Conservation (phyloP, 2,113 vertebrate genomes). For the Anas platyrhynchos region DNA sequence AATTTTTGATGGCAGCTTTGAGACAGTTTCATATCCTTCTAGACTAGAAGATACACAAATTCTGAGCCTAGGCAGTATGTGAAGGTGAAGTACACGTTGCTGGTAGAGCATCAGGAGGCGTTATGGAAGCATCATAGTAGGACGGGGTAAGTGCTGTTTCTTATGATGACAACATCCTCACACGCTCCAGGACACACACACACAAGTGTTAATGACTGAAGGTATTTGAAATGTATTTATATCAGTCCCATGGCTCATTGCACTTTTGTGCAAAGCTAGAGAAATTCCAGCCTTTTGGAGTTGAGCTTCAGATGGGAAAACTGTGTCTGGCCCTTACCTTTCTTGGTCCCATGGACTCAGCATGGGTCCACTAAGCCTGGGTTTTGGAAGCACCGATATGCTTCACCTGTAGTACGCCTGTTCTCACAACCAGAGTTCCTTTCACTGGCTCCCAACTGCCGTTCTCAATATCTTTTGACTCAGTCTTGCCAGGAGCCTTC, state of each 20-base stretch:
- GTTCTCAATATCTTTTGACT: not conserved
- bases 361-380: not conserved
- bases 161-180: not conserved
- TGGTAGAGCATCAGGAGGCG: not conserved
- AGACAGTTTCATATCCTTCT: not conserved
- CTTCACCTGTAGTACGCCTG: not conserved
- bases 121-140: not conserved
- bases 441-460: not conserved
- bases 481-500: not conserved
- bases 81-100: not conserved
- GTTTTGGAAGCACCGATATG: not conserved
- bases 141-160: not conserved
- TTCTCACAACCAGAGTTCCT: not conserved
- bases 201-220: not conserved
- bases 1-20: not conserved
- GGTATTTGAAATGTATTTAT: not conserved
- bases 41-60: not conserved
- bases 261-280: not conserved
- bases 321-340: accelerated
- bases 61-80: not conserved
- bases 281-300: not conserved
- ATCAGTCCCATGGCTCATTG: not conserved
- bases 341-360: not conserved
- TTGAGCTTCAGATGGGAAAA: not conserved
- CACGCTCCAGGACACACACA: accelerated